phyloP scores from a whole-genome alignment of 2,113 vertebrate species.

The Toxostoma redivivum region DNA sequence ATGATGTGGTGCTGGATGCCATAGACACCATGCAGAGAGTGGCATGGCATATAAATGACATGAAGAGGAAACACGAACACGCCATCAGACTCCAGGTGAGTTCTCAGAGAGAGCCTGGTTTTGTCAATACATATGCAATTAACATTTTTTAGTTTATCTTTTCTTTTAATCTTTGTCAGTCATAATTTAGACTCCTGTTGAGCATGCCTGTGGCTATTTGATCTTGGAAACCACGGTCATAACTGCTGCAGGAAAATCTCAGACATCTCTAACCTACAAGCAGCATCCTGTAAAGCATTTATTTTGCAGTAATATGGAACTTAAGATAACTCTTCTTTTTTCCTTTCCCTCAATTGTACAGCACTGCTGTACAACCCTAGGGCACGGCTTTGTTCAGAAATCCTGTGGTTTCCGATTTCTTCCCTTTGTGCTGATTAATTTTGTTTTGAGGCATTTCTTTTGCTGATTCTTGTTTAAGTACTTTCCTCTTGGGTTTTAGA shows the following conservation, averaged over 20 bases:
- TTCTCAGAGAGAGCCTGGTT: background rate
- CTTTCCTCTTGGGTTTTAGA: background rate
- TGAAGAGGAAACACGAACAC: slow-evolving; percentile 98
- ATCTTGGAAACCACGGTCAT: background rate
- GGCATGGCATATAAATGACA: slow-evolving; percentile 99
- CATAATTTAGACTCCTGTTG: background rate
- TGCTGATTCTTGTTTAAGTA: background rate
- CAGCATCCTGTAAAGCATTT: slow-evolving; percentile 49
- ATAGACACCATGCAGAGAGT: slow-evolving; percentile 99
- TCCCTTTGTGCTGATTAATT: slow-evolving; percentile 36
- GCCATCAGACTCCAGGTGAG: slow-evolving; percentile 89
- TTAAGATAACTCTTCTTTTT: slow-evolving; percentile 43
- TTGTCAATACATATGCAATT: background rate
- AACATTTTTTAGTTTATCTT: slow-evolving; percentile 19
- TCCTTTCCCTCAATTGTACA: slow-evolving; percentile 21
- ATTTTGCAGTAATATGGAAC: slow-evolving; percentile 29
- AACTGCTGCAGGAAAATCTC: slow-evolving; percentile 37
- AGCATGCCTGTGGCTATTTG: background rate
- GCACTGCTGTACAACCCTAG: slow-evolving; percentile 1
- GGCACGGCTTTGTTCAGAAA: slow-evolving; percentile 52
- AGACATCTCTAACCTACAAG: slow-evolving; percentile 12
- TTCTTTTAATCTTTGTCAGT: slow-evolving; percentile 18
- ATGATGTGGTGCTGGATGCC: slow-evolving; percentile 93
- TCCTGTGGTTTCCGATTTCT: slow-evolving; percentile 51
- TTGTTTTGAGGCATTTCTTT: slow-evolving; percentile 29